A percentile compares a stretch with the other conserved stretches of the same genome.
Evolutionary conservation across 2,113 vertebrate genomes (phyloP).

Genomic region (Thunnus thynnus): DNA sequence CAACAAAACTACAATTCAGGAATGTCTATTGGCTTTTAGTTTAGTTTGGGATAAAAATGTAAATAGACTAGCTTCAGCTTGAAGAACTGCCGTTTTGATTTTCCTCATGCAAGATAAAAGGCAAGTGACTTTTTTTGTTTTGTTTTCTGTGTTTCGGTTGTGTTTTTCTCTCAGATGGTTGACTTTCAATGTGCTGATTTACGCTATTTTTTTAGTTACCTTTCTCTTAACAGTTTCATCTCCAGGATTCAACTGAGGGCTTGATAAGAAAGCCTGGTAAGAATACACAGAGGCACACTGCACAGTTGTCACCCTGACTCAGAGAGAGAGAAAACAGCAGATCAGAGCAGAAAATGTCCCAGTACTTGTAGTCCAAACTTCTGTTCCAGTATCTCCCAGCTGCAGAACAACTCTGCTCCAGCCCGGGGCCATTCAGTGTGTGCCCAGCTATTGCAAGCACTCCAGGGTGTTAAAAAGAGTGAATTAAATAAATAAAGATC

Average conservation of each 20-base stretch:
- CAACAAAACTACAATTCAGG: constrained; percentile 47
- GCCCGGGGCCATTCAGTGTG: constrained; percentile 63
- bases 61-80: constrained; percentile 22
- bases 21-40: constrained; percentile 41
- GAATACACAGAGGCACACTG: constrained; percentile 18
- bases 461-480: constrained; percentile 62
- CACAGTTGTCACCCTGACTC: constrained; percentile 31
- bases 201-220: background rate
- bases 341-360: constrained; percentile 38
- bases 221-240: constrained; percentile 27
- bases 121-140: constrained; percentile 1
- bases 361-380: constrained; percentile 51
- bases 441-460: constrained; percentile 64
- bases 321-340: constrained; percentile 7
- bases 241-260: constrained; percentile 5
- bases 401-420: constrained; percentile 56
- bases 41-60: constrained; percentile 42
- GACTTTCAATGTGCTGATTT: constrained; percentile 13
- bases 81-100: constrained; percentile 48
- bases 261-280: constrained; percentile 4
- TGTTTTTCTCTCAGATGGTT: constrained; percentile 31
- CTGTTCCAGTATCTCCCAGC: constrained; percentile 56
- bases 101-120: constrained; percentile 31
- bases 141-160: background rate
- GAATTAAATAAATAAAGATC: constrained; percentile 74